Percentiles rank a stretch among this genome's conserved stretches.
Evolutionary conservation across 1,140 invertebrate genomes (phyloP).

Genomic region (Drosophila auraria): DNA sequence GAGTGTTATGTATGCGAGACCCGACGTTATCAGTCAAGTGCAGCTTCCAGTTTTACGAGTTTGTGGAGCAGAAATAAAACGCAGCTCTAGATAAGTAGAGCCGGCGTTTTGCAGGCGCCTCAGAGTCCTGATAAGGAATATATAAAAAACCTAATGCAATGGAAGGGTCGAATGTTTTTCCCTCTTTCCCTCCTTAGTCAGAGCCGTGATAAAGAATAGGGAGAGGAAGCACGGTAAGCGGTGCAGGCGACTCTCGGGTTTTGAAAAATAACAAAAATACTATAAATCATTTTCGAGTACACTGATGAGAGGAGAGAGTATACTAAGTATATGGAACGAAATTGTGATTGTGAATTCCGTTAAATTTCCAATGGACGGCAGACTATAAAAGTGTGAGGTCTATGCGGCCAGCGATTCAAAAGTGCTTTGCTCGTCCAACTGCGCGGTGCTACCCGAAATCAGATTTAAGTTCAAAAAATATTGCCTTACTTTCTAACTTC

Average conservation of each 20-base stretch:
- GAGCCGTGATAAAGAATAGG: conserved; percentile 56
- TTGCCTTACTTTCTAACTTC: neutral
- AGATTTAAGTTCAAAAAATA: neutral
- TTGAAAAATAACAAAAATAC: conserved; percentile 71
- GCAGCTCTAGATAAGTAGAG: conserved; percentile 19
- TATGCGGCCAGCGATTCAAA: conserved; percentile 57
- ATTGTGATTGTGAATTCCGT: conserved; percentile 63
- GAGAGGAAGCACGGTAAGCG: conserved; percentile 5
- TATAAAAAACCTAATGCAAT: conserved; percentile 7
- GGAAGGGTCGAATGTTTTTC: conserved; percentile 5
- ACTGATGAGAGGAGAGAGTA: conserved; percentile 20
- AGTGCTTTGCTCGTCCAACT: conserved; percentile 39
- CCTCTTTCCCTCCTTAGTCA: neutral
- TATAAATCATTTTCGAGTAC: conserved; percentile 71
- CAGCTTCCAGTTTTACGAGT: conserved; percentile 37
- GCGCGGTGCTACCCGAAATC: conserved; percentile 31
- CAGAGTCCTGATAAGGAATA: conserved; percentile 23
- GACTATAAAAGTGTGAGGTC: conserved; percentile 67
- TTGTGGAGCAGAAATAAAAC: conserved; percentile 1
- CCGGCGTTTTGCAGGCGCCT: conserved; percentile 16
- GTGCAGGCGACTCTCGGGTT: conserved; percentile 36
- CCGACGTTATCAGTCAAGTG: conserved; percentile 69
- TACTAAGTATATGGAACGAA: conserved; percentile 32
- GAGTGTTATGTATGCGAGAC: neutral
- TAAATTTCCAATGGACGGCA: conserved; percentile 34